These are phyloP conservation scores for Anadara kagoshimensis DNA, from an alignment of 1,140 invertebrate species.

Conservation along the genomic window DNA sequence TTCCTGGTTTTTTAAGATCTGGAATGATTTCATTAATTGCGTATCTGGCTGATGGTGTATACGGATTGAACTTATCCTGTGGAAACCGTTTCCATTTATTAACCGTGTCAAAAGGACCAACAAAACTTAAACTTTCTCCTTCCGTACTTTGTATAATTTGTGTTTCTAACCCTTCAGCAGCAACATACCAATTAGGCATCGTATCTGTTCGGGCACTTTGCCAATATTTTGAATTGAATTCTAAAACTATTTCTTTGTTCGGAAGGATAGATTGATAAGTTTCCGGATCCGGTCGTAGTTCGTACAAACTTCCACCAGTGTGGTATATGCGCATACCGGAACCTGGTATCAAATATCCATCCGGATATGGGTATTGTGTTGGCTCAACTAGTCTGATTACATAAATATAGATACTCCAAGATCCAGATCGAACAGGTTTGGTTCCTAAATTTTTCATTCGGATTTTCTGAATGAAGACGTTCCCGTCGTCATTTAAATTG, in stretches of 20 bases:
- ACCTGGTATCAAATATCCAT: slow-evolving; percentile 31
- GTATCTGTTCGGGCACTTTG: slow-evolving; percentile 60
- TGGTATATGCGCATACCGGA: slow-evolving; percentile 52
- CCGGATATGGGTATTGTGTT: slow-evolving; percentile 29
- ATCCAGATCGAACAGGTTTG: slow-evolving; percentile 33
- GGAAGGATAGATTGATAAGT: slow-evolving; percentile 40
- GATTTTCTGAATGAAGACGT: slow-evolving; percentile 30
- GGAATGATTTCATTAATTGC: slow-evolving; percentile 35
- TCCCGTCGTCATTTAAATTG: slow-evolving; percentile 42
- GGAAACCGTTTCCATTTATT: slow-evolving; percentile 60
- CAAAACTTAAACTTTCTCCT: slow-evolving; percentile 49
- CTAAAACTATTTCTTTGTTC: slow-evolving; percentile 29
- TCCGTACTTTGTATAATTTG: slow-evolving; percentile 42
- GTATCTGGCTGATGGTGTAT: slow-evolving; percentile 42
- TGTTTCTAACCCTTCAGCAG: slow-evolving; percentile 43
- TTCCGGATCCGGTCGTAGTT: slow-evolving; percentile 40
- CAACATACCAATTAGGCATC: slow-evolving; percentile 64
- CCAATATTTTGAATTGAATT: slow-evolving; percentile 51
- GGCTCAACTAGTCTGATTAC: slow-evolving; percentile 46
- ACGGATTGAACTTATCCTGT: slow-evolving; percentile 57
- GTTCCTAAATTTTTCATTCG: slow-evolving; percentile 50
- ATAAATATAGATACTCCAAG: slow-evolving; percentile 56
- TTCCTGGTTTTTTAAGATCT: slow-evolving; percentile 24
- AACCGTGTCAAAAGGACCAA: slow-evolving; percentile 49
- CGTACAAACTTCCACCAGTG: slow-evolving; percentile 58